Percentiles rank a stretch among this genome's conserved stretches.
These are phyloP conservation scores for Cancer borealis DNA, from an alignment of 2,888 invertebrate species.

Conservation along the genomic window DNA sequence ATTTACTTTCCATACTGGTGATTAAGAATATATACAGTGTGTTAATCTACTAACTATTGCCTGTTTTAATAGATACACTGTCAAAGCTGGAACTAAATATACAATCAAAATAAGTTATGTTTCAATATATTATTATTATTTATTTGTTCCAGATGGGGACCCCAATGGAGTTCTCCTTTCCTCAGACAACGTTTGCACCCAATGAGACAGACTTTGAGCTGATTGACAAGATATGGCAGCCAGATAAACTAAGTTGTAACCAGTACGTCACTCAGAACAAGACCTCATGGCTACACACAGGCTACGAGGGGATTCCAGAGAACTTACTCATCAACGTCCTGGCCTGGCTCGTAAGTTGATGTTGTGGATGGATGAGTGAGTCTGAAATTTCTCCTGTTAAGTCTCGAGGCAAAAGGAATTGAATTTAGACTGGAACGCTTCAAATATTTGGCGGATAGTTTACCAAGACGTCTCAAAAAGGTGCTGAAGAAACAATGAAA, in stretches of 20 bases:
- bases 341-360: slow-evolving; percentile 85
- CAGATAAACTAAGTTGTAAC: slow-evolving; percentile 74
- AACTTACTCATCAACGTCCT: slow-evolving; percentile 91
- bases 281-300: slow-evolving; percentile 79
- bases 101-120: not conserved
- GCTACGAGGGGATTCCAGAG: slow-evolving; percentile 95
- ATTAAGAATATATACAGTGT: not conserved
- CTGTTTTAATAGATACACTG: not conserved
- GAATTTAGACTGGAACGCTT: too few species aligned
- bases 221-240: not conserved
- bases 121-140: not conserved
- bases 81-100: not conserved
- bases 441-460: too few species aligned
- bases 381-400: too few species aligned
- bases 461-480: too few species aligned
- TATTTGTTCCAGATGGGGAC: not conserved
- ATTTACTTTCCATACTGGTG: too few species aligned
- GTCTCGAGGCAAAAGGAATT: too few species aligned
- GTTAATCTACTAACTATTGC: not conserved
- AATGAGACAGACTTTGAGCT: not conserved
- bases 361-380: too few species aligned
- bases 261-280: slow-evolving; percentile 77
- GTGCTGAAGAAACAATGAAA: too few species aligned
- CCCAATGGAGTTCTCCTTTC: not conserved
- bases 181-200: not conserved